phyloP scores from a whole-genome alignment of 2,113 vertebrate species.

The Phylloscopus trochilus region DNA sequence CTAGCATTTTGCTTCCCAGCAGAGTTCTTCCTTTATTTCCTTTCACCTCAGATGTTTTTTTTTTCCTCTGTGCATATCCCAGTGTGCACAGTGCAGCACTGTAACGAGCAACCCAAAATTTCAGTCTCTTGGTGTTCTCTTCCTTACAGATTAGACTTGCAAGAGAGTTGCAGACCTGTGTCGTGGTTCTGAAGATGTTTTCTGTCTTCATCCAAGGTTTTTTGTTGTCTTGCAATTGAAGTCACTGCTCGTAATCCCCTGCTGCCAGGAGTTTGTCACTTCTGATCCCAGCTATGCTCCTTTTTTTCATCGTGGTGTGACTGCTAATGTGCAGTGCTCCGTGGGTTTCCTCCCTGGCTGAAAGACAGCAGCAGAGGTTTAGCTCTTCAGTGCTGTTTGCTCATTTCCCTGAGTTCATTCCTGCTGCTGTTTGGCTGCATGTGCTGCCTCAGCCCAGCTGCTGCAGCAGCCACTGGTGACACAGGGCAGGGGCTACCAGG shows the following conservation, averaged over 20 bases:
- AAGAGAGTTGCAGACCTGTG: background rate
- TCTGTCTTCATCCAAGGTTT: background rate
- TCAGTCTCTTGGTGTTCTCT: background rate
- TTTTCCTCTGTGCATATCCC: background rate
- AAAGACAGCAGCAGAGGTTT: background rate
- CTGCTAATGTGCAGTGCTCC: rapidly evolving
- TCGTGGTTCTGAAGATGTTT: background rate
- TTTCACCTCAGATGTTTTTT: background rate
- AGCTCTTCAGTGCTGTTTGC: background rate
- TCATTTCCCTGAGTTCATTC: background rate
- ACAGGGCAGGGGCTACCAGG: background rate
- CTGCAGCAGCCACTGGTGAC: background rate
- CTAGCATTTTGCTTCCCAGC: background rate
- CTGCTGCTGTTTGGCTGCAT: background rate
- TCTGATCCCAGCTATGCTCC: background rate
- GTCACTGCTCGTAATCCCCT: background rate
- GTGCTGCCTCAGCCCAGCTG: background rate
- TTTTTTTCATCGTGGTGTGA: background rate
- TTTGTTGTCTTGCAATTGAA: background rate
- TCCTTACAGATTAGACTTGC: background rate
- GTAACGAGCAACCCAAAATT: background rate
- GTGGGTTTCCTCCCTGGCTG: background rate
- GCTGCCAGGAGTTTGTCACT: background rate
- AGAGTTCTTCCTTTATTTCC: conserved; percentile 15
- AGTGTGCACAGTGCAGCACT: background rate